Base-by-base conservation (phyloP, 2,113 vertebrate genomes). In the Lynx canadensis region DNA sequence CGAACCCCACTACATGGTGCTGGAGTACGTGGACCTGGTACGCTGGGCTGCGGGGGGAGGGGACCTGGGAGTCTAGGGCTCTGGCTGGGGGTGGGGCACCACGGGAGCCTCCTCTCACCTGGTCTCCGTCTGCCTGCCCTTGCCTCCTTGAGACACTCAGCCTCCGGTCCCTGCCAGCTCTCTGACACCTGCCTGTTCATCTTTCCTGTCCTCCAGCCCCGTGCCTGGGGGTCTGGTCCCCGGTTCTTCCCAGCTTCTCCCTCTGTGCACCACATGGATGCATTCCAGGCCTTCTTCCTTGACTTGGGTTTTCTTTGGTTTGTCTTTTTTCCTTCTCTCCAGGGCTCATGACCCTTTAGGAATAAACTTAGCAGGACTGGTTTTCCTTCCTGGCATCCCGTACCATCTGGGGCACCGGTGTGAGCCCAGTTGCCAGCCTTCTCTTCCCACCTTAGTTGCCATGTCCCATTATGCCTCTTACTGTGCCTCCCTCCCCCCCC, bases 11-110 rank as follows among this genome's bases (percentile, higher is more conserved):
- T 99, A 99, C 98, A 99, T 99, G 99, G 99, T 99, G 97, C 99
- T 99, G 97, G 99, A 99, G 98, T 99, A 99, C 1, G 99, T 99
- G 57, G 99, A 99, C 98, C 99, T 99, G 99, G 99, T 99, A 99
- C 95, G 98, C 57, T 11, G 66, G 29, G 5, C 65, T 60, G 57
- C 21, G 5, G 19, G 57, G 21, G 7, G 57, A 5, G 21, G 25
- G 31, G 1, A 6, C 50, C 33, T 18, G 14, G 85, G 68, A 13
- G 48, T n/a, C 36, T 31, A 0, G 52, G 91, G 50, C 33, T 23
- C 21, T 3, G 57, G 57, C 57, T 25, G 57, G 1, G 68, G 91
- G 50, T 27, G 21, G 7, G 38, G 7, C 8, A 2, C 45, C 14
- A 0, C 12, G 45, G 73, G 89, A 50, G 41, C 60, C 93, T 65